Percentiles rank a stretch among this genome's conserved stretches.
Evolutionary conservation across 2,888 invertebrate genomes (phyloP).

Genomic region (Pelosia muscerda): DNA sequence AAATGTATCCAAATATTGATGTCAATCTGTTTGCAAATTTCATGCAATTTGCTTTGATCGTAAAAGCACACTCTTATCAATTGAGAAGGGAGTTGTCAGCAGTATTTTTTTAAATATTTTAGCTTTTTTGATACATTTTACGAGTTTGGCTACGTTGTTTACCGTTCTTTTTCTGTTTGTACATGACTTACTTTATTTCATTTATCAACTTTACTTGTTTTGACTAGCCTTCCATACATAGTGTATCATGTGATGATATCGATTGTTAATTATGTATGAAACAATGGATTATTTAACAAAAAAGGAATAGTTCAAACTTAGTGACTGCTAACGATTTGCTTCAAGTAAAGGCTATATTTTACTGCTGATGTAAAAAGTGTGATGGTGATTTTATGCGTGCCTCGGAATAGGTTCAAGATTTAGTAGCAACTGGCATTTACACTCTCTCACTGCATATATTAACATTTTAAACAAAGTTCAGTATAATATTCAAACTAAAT

Average conservation of each 20-base stretch:
- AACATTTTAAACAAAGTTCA: constrained; percentile 11
- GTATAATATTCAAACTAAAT: constrained; percentile 16
- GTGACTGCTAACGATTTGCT: neutral
- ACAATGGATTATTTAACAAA: no score
- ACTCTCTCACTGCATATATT: constrained; percentile 9
- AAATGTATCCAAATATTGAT: neutral
- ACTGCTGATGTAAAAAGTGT: neutral
- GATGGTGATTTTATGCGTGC: constrained; percentile 3
- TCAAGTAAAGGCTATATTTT: neutral
- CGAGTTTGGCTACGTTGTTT: no score
- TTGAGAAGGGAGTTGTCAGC: neutral
- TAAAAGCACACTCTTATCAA: neutral
- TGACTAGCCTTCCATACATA: neutral
- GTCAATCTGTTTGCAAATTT: neutral
- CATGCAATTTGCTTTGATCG: constrained; percentile 5
- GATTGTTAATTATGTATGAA: no score
- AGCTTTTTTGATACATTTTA: neutral
- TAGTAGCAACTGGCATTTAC: neutral
- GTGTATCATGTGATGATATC: no score
- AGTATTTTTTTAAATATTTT: neutral
- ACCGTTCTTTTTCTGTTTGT: no score
- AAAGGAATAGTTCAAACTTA: no score
- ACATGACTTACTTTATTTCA: no score
- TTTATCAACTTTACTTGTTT: neutral
- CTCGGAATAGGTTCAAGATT: neutral